Evolutionary conservation across 2,888 invertebrate genomes (phyloP), one percentile per base, ranked within the genome.

Genomic region (Pimpla rufipes): DNA sequence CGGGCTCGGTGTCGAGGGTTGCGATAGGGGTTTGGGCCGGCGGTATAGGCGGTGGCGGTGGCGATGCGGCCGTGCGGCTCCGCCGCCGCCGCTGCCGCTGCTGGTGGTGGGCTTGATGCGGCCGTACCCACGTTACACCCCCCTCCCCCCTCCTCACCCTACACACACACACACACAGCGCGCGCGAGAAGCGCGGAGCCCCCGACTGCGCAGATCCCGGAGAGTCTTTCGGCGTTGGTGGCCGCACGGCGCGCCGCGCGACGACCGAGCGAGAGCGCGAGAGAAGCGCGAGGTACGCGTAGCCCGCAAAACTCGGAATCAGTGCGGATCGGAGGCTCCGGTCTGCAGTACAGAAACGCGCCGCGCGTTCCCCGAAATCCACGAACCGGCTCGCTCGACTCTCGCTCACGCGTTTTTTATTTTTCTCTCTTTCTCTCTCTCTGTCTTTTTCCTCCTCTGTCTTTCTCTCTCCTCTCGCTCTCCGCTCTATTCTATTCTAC

Each of bases 121-220:
- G 40, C 50, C 76, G 75, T 85, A 87, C 29, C 3, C 5, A 29
- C 29, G 29, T 2, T 29, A 29, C 5, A 29, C 29, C 3, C n/a
- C n/a, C n/a, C n/a, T n/a, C n/a, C n/a, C n/a, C n/a, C n/a, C n/a
- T n/a, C n/a, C n/a, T n/a, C 5, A 29, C 29, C 29, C 3, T 29
- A 29, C 29, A 5, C 5, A 29, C 29, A 29, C 5, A 5, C 5
- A 29, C 29, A 29, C 5, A 5, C 29, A 29, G 29, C 29, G 29
- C 29, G 29, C 29, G 29, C 29, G 86, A 70, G 85, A n/a, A 81
- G 81, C 79, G 81, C 83, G 82, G 82, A 87, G 68, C 45, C 16
- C 64, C 86, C 88, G 87, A 88, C 88, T 90, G 90, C 90, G 90
- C 90, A 90, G 89, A 89, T 86, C 88, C 87, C 85, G 62, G 75